Evolutionary conservation across 2,113 vertebrate genomes (phyloP).

Genomic region (Bombycilla garrulus): DNA sequence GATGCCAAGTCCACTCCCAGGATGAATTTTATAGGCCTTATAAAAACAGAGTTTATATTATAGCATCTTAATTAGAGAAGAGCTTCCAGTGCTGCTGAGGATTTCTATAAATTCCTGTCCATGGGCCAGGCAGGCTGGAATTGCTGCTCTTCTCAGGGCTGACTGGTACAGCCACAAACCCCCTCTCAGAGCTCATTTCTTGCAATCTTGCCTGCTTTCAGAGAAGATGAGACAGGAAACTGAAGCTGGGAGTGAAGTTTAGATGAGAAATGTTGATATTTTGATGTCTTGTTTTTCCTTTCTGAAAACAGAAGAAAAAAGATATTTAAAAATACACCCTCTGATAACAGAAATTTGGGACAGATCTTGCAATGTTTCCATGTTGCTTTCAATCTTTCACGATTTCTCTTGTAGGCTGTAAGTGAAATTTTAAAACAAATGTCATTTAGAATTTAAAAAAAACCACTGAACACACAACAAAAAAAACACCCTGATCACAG

Average conservation of each 20-base stretch:
- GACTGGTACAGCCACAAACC: not conserved
- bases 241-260: not conserved
- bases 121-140: not conserved
- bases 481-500: accelerated
- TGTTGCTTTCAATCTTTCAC: not conserved
- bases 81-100: not conserved
- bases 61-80: slow-evolving; percentile 15
- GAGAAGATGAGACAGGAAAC: not conserved
- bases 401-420: not conserved
- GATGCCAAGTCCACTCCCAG: slow-evolving; percentile 35
- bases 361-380: not conserved
- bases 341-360: not conserved
- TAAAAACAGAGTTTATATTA: slow-evolving; percentile 29
- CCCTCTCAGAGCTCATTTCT: not conserved
- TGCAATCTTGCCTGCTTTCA: not conserved
- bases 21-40: slow-evolving; percentile 31
- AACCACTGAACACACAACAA: accelerated
- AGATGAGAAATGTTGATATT: not conserved
- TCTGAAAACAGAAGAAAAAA: not conserved
- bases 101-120: not conserved
- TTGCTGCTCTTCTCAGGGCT: not conserved
- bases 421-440: not conserved
- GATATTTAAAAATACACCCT: not conserved
- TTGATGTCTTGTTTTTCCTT: not conserved
- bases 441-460: not conserved